Conservation (phyloP, 2,888 invertebrate genomes). For the Sipha maydis region DNA sequence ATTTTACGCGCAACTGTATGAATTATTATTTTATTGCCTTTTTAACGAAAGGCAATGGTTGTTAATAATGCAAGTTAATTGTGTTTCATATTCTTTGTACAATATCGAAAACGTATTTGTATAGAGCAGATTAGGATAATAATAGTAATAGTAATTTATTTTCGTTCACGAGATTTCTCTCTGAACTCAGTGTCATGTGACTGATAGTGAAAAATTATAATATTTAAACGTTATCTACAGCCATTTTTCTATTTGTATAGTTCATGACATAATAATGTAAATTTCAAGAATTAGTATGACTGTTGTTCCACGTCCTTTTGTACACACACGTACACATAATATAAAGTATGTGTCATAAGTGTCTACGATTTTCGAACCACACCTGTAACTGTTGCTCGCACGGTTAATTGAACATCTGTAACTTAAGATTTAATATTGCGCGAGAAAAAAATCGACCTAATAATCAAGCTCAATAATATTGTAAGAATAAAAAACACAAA, state of each 20-base stretch:
- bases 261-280: constrained; percentile 41
- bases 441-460: too few relatives aligned
- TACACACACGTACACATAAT: neutral
- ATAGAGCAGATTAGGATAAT: neutral
- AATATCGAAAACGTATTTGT: neutral
- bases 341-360: neutral
- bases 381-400: neutral
- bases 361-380: constrained; percentile 1
- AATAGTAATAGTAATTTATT: neutral
- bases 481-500: too few relatives aligned
- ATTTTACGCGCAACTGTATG: too few relatives aligned
- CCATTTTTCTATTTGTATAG: neutral
- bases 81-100: neutral
- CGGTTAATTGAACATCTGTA: neutral
- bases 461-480: too few relatives aligned
- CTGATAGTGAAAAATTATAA: neutral
- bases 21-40: too few relatives aligned
- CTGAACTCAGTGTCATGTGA: neutral
- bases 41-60: too few relatives aligned
- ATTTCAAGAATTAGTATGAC: constrained; percentile 25
- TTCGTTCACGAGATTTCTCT: neutral
- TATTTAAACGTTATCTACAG: neutral
- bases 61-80: too few relatives aligned
- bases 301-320: neutral
- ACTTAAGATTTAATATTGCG: neutral